Conservation (phyloP, 2,113 vertebrate genomes). For the Cheirogaleus medius region DNA sequence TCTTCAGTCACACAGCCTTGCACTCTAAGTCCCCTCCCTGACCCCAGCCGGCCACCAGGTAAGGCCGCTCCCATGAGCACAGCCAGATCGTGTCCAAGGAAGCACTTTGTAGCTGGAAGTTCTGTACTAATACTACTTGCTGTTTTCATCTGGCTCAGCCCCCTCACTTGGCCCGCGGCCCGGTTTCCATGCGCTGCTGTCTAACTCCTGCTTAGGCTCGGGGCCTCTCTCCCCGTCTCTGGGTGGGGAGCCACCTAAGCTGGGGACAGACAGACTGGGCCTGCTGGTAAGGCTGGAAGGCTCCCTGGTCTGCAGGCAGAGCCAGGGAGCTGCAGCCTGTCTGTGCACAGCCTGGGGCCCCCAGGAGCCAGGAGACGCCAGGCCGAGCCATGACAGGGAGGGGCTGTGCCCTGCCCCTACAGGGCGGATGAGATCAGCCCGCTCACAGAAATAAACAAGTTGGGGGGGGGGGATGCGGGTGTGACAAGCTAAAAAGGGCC, state of each 20-base stretch:
- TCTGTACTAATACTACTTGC: not conserved
- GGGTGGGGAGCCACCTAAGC: not conserved
- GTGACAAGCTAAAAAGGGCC: not conserved
- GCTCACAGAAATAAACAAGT: constrained; percentile 72
- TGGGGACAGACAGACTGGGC: not conserved
- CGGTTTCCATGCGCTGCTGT: constrained; percentile 2
- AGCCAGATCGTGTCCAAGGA: not conserved
- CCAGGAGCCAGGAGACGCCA: not conserved
- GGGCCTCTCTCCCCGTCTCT: not conserved
- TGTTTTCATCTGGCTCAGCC: constrained; percentile 23
- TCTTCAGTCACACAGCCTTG: not conserved
- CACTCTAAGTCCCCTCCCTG: not conserved
- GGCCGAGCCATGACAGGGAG: constrained; percentile 57
- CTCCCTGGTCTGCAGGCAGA: not conserved
- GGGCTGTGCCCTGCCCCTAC: constrained; percentile 31
- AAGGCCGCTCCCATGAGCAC: not conserved
- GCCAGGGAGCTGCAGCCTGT: not conserved
- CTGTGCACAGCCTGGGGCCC: not conserved
- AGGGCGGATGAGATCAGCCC: constrained; percentile 72
- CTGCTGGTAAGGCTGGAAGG: not conserved
- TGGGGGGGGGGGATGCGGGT: not conserved
- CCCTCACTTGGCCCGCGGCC: constrained; percentile 11
- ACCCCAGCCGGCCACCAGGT: not conserved
- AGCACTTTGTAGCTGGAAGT: constrained; percentile 20
- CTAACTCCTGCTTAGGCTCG: not conserved